phyloP scores from a whole-genome alignment of 2,113 vertebrate genomes.

The Gallinago media region DNA sequence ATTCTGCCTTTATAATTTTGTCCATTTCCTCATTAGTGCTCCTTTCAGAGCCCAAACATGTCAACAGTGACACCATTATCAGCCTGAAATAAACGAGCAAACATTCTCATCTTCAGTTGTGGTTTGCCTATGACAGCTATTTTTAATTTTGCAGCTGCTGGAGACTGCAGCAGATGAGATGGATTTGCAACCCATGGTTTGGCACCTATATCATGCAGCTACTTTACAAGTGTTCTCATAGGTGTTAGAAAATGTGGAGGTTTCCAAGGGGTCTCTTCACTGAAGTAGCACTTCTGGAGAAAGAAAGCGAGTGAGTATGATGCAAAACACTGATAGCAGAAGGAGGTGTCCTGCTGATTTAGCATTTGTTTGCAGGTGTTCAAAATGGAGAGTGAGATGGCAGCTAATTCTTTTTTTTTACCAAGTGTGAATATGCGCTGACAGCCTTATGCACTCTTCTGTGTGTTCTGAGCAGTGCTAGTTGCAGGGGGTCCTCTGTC shows the following conservation, averaged over 20 bases:
- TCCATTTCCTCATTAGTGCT: slow-evolving; percentile 52
- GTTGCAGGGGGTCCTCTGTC: not conserved
- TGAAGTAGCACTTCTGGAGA: not conserved
- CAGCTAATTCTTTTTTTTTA: not conserved
- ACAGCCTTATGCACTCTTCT: not conserved
- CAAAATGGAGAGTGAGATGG: not conserved
- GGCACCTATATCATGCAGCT: not conserved
- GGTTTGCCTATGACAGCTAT: slow-evolving; percentile 1
- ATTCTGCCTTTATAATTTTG: slow-evolving; percentile 18
- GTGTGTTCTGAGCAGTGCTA: not conserved
- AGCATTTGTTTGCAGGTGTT: slow-evolving; percentile 35
- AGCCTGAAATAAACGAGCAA: slow-evolving; percentile 39
- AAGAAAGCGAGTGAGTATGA: not conserved
- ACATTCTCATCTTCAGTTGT: not conserved
- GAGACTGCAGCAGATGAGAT: not conserved
- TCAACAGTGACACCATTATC: slow-evolving; percentile 24
- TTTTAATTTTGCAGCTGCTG: slow-evolving; percentile 56
- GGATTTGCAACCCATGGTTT: not conserved
- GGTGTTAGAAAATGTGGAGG: not conserved
- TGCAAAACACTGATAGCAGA: not conserved
- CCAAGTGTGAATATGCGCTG: not conserved
- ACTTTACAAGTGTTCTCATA: not conserved
- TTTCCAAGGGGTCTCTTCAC: slow-evolving; percentile 28
- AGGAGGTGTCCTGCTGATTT: slow-evolving; percentile 6
- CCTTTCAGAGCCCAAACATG: slow-evolving; percentile 53